Percentiles rank a stretch among this genome's conserved stretches.
Conservation (phyloP, 2,797 vertebrate species). For the Euthynnus affinis region DNA sequence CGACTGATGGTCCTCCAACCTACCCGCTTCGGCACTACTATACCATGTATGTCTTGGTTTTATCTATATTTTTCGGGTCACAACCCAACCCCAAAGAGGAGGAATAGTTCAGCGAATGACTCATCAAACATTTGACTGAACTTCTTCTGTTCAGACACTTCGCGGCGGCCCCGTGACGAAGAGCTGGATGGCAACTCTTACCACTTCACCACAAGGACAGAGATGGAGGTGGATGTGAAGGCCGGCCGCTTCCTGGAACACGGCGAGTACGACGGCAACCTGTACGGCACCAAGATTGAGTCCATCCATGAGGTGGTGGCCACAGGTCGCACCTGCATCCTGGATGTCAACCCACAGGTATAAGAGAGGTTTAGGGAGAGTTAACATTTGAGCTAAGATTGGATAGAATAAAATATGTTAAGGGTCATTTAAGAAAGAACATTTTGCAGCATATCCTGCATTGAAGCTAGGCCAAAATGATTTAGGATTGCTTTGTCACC, state of each 20-base stretch:
- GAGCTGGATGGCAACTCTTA: conserved; percentile 96
- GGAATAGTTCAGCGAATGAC: not conserved
- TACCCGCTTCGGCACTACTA: conserved; percentile 93
- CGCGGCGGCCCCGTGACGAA: conserved; percentile 93
- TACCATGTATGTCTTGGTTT: conserved; percentile 87
- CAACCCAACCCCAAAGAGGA: accelerated
- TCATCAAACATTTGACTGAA: not conserved
- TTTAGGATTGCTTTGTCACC: not conserved
- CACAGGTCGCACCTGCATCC: conserved; percentile 94
- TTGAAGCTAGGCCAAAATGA: not conserved
- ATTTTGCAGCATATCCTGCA: not conserved
- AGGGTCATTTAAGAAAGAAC: not conserved
- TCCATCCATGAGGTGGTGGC: conserved; percentile 96
- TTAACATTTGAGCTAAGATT: not conserved
- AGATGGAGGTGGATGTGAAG: conserved; percentile 97
- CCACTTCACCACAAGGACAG: conserved; percentile 92
- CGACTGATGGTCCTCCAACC: conserved; percentile 94
- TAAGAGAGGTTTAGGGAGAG: not conserved
- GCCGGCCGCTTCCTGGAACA: conserved; percentile 96
- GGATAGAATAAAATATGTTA: not conserved
- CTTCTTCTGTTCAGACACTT: conserved; percentile 88
- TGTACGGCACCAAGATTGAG: conserved; percentile 98
- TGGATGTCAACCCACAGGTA: conserved; percentile 99
- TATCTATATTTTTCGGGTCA: too few relatives aligned
- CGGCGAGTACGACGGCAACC: conserved; percentile 97